Conservation (phyloP, 2,888 invertebrate species). For the Apodemia mormo region DNA sequence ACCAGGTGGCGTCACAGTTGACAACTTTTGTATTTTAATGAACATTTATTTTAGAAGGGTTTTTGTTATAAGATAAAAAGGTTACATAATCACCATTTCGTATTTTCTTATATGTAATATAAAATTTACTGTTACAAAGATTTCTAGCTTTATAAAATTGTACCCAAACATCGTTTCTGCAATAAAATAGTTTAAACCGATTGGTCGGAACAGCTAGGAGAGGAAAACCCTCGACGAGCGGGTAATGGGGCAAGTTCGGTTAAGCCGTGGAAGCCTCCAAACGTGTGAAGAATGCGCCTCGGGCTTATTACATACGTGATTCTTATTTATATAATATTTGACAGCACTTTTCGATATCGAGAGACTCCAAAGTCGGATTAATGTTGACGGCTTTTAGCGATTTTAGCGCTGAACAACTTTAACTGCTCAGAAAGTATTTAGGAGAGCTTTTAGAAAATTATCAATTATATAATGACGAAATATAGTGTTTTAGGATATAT, state of each 20-base stretch:
- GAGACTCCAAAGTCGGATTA: slow-evolving; percentile 64
- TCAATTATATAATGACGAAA: slow-evolving; percentile 40
- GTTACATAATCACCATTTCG: too few relatives aligned
- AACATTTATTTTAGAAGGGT: too few relatives aligned
- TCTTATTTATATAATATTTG: slow-evolving; percentile 78
- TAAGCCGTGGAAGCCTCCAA: slow-evolving; percentile 64
- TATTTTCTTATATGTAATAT: slow-evolving; percentile 1
- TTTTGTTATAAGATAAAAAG: too few relatives aligned
- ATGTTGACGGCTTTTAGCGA: slow-evolving; percentile 44
- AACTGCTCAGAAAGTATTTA: slow-evolving; percentile 17
- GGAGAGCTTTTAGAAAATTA: slow-evolving; percentile 16
- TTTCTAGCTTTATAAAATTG: background rate
- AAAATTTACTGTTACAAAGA: slow-evolving; percentile 11
- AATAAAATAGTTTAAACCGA: slow-evolving; percentile 39
- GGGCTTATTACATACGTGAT: slow-evolving; percentile 80
- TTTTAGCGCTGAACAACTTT: slow-evolving; percentile 40
- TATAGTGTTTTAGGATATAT: background rate
- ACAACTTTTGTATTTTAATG: too few relatives aligned
- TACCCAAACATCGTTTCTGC: slow-evolving; percentile 11
- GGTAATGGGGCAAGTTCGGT: slow-evolving; percentile 73
- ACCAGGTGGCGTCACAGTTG: too few relatives aligned
- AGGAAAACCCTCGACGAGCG: slow-evolving; percentile 53
- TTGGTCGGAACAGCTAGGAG: slow-evolving; percentile 31
- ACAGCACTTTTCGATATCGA: slow-evolving; percentile 51
- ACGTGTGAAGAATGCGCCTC: slow-evolving; percentile 76